phyloP scores from a whole-genome alignment of 1,140 invertebrate species.

The Pectinophora gossypiella region DNA sequence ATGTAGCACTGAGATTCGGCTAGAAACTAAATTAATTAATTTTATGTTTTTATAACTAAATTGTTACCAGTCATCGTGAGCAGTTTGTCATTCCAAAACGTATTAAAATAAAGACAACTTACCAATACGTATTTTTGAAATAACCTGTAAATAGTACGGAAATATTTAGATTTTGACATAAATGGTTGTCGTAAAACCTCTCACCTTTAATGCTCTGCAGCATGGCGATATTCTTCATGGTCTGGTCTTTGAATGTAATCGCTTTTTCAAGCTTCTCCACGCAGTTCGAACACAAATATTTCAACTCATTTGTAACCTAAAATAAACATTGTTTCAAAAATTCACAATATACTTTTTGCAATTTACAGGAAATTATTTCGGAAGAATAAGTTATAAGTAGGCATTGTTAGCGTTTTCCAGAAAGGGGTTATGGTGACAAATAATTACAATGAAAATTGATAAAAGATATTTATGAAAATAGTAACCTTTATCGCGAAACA shows the following conservation, averaged over 20 bases:
- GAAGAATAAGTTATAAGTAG: no score
- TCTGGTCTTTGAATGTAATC: constrained; percentile 39
- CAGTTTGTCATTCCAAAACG: no score
- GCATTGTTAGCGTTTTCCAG: no score
- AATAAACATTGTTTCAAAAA: constrained; percentile 16
- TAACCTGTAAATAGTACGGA: background rate
- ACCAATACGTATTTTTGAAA: background rate
- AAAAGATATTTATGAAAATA: constrained; percentile 14
- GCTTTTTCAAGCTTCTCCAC: constrained; percentile 42
- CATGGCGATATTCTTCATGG: constrained; percentile 37
- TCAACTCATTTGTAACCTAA: constrained; percentile 42
- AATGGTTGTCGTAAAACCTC: background rate
- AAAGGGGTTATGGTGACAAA: no score
- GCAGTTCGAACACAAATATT: constrained; percentile 47
- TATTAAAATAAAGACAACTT: background rate
- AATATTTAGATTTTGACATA: background rate
- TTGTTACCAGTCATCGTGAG: no score
- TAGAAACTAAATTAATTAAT: no score
- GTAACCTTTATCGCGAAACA: constrained; percentile 61
- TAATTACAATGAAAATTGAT: constrained; percentile 2
- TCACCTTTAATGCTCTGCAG: constrained; percentile 49
- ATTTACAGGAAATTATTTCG: no score
- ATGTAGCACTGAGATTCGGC: no score
- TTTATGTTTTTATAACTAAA: no score
- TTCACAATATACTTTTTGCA: no score